Base-by-base conservation (phyloP, 2,113 vertebrate genomes). In the Oostethus manadensis region DNA sequence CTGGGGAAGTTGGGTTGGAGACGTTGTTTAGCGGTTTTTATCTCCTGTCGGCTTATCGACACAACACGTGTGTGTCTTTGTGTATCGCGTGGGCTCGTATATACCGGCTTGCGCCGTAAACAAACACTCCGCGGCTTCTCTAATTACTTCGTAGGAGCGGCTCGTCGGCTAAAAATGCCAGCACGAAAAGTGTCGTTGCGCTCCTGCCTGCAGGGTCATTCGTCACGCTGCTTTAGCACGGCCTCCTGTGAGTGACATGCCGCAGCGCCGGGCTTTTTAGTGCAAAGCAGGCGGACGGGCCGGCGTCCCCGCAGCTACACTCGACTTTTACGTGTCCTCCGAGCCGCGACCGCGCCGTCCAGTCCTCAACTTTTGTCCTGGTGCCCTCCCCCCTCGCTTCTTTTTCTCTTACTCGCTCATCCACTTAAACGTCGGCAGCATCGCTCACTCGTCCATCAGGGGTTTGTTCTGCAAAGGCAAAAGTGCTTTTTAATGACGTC, bases 241-340 rank as follows among this genome's bases (percentile, higher is more conserved):
- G 77, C n/a, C 56, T 62, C 22, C 69, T 13, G 40, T 62, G 49
- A 64, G 64, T 60, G 60, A 76, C 68, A 50, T 56, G 17, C 40
- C 4, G 29, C 29, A 33, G 29, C 5, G 73, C 60, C 50, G 53
- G 71, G 61, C 53, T 74, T 83, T 74, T 78, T 67, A 74, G 70
- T 8, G 21, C 70, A 74, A 74, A 64, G 53, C 46, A 55, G 60
- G 57, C 65, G 67, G 74, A 70, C 63, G 69, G 76, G 72, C 79
- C 60, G 56, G 46, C 60, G 62, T 74, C 76, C 83, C 85, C 68
- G 66, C 79, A 78, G 81, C 81, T 70, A 80, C 70, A 75, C 53
- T 60, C 10, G n/a, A 59, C 48, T 66, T 68, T 60, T 6, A 4
- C 16, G 2, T 18, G 8, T 79, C 80, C 74, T 78, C 10, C 22